Evolutionary conservation across 1,140 invertebrate species (phyloP), one percentile per base, ranked within the genome.

Genomic region (Diachasmimorpha longicaudata): DNA sequence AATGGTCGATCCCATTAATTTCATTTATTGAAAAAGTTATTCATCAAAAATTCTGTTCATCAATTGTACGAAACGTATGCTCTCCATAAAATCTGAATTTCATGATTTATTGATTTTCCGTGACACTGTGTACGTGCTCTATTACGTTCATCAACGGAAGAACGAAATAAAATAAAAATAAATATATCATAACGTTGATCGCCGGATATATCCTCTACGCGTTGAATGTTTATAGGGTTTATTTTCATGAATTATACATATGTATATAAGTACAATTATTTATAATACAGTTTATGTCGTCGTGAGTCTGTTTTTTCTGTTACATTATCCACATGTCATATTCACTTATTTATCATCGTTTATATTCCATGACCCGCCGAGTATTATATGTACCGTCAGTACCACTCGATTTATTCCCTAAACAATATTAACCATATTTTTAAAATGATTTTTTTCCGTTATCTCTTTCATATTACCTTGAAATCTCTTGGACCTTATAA

Each of bases 221-320:
- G 58, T 23, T 63, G 58, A 63, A 63, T 63, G 19, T 63, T 63
- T 23, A 23, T 63, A 21, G 14, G 58, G 11, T 63, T 63, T 63
- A 23, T 63, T 25, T 63, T 63, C 19, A 63, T 63, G 23, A 63
- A 63, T 63, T 63, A 63, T 63, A 63, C 58, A 63, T 63, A 63
- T 63, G 58, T 63, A 63, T 63, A 63, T 63, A 63, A 63, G 58
- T 63, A 63, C 58, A 63, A 63, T 63, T 63, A 63, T 63, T 63
- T 63, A 63, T 63, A 63, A 63, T 63, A 63, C 58, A 63, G 14
- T 63, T 63, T 63, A 31, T 25, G 58, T 63, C 11, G 23, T 63
- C 58, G 58, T 63, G 58, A 25, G 58, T 63, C 58, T 25, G 58
- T 25, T 0, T 63, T 25, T 63, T 63, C 6, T 31, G 19, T 31